Base-by-base conservation (phyloP, 2,888 invertebrate genomes). In the Campoplex capitator region DNA sequence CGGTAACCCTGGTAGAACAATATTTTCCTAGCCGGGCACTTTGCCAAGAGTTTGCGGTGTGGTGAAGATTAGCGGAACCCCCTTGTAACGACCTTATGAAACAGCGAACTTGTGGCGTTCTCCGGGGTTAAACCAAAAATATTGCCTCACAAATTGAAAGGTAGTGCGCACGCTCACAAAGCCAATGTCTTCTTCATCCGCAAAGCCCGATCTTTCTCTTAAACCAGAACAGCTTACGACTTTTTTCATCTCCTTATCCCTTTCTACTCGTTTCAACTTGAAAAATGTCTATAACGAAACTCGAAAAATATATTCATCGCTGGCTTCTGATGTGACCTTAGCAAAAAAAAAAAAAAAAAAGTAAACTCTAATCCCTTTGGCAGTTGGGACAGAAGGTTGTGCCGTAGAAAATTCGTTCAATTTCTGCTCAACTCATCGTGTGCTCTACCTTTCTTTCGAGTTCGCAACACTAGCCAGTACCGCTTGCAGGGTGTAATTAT, bases 61-160 rank as follows among this genome's bases (percentile, higher is more conserved):
- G 88, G 91, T 86, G 91, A 92, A 92, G 92, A 92, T 92, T 92
- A 92, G 91, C 91, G 91, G 90, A 91, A 90, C 73, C 71, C 86
- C 48, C 89, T 91, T 89, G 90, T 92, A 92, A 92, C 92, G 92
- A 92, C 90, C 91, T 92, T 92, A 91, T 92, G 92, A 92, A 92
- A 92, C 90, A 92, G 90, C 89, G 88, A 90, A 90, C 87, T 91
- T 89, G 89, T 84, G 88, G 65, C 88, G 54, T 76, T 78, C 77
- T 84, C 89, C 11, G 76, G 83, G 87, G 89, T 76, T 82, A 87
- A 88, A 51, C 89, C 89, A 83, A 91, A 92, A 91, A 92, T 92
- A 93, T 92, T 91, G 90, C 90, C 89, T 89, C 88, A 87, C 89
- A 92, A 92, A 93, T 93, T 92, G 91, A 92, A 93, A 92, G 90